Evolutionary conservation across 2,113 vertebrate species (phyloP).

Genomic region (Sorex fumeus): DNA sequence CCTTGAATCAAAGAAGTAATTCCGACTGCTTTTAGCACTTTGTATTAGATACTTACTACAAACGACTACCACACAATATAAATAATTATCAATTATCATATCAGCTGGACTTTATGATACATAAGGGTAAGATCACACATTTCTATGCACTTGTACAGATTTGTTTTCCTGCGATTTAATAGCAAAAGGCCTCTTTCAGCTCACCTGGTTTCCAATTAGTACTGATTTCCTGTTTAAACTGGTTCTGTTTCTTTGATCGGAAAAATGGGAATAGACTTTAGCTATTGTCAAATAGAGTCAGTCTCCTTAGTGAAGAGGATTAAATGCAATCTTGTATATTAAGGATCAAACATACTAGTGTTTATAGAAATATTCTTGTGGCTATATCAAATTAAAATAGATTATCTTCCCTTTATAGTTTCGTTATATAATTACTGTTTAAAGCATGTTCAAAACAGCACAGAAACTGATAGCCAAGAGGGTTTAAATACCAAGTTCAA

Average conservation of each 20-base stretch:
- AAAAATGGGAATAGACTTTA: not conserved
- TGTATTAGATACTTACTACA: slow-evolving; percentile 23
- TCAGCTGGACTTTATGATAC: slow-evolving; percentile 5
- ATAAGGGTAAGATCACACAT: not conserved
- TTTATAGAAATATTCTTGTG: not conserved
- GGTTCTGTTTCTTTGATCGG: not conserved
- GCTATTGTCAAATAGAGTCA: not conserved
- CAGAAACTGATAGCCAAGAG: not conserved
- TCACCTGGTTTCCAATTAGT: not conserved
- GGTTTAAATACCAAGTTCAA: not conserved
- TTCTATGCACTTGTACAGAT: not conserved
- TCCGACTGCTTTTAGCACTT: slow-evolving; percentile 46
- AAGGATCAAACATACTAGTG: not conserved
- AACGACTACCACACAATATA: not conserved
- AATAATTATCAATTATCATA: slow-evolving; percentile 7
- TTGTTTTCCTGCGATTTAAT: not conserved
- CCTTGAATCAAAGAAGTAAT: slow-evolving; percentile 73
- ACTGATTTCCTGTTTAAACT: not conserved
- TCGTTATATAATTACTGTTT: not conserved
- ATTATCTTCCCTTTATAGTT: not conserved
- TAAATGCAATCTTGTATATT: not conserved
- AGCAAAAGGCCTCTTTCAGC: not conserved
- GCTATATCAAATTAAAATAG: not conserved
- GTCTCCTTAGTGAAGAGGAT: not conserved
- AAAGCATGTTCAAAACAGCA: not conserved